phyloP scores from a whole-genome alignment of 2,797 vertebrate genomes.

The Australoheros facetus region DNA sequence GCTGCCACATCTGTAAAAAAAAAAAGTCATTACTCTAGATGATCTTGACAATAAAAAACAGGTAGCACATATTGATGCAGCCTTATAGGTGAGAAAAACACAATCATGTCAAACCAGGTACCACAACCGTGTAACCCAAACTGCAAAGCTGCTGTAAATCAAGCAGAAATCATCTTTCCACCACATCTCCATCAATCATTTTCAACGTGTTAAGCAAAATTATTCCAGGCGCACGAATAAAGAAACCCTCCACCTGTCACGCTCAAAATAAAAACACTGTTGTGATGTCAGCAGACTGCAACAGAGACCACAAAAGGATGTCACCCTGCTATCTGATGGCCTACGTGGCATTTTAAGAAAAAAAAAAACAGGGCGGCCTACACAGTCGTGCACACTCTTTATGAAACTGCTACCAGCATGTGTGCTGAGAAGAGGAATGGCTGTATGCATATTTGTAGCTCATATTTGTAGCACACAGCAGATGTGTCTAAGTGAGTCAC shows the following conservation, averaged over 20 bases:
- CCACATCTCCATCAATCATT: not conserved
- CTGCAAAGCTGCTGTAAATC: not conserved
- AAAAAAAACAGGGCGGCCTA: constrained; percentile 64
- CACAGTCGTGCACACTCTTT: constrained; percentile 42
- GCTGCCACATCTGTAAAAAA: not conserved
- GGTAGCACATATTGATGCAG: not conserved
- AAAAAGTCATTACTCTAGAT: constrained; percentile 12
- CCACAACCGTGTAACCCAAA: not conserved
- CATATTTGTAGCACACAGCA: constrained; percentile 22
- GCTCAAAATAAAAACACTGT: not conserved
- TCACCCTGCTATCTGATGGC: constrained; percentile 56
- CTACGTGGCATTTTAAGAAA: constrained; percentile 64
- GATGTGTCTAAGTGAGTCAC: constrained; percentile 44
- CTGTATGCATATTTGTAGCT: constrained; percentile 40
- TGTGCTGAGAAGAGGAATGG: constrained; percentile 36
- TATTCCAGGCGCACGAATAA: not conserved
- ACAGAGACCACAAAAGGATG: constrained; percentile 49
- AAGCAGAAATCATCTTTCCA: not conserved
- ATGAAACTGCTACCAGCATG: constrained; percentile 41
- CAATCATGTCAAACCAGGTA: constrained; percentile 13
- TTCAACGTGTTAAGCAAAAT: not conserved
- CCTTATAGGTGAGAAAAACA: constrained; percentile 2
- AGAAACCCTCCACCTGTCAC: constrained; percentile 25
- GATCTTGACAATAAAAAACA: not conserved
- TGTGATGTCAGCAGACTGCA: constrained; percentile 52